phyloP scores from a whole-genome alignment of 1,140 invertebrate species.

The Telenomus remus region DNA sequence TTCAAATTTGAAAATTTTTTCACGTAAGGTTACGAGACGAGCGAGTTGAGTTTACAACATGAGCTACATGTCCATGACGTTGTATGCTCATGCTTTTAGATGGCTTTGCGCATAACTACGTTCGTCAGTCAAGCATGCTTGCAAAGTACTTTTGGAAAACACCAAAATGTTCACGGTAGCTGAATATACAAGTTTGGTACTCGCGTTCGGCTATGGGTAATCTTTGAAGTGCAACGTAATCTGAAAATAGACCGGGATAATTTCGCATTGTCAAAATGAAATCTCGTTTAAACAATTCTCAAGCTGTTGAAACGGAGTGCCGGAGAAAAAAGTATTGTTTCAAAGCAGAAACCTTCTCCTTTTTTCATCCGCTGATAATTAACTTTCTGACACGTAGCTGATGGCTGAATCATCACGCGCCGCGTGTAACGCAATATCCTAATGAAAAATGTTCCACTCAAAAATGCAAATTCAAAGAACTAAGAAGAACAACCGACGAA shows the following conservation, averaged over 20 bases:
- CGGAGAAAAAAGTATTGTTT: constrained; percentile 21
- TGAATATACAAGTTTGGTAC: constrained; percentile 25
- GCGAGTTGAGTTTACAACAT: constrained; percentile 24
- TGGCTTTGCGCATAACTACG: constrained; percentile 48
- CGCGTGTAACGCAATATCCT: constrained; percentile 5
- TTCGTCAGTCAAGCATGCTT: constrained; percentile 26
- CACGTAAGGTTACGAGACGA: no score
- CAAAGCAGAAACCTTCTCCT: constrained; percentile 10
- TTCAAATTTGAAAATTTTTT: no score
- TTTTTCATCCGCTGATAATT: constrained; percentile 13
- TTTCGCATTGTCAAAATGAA: constrained; percentile 30
- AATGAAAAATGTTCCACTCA: constrained; percentile 1
- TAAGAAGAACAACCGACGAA: constrained; percentile 15
- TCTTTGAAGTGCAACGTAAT: constrained; percentile 49
- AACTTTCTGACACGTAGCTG: constrained; percentile 3
- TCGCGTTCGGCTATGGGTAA: constrained; percentile 36
- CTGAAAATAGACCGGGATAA: constrained; percentile 25
- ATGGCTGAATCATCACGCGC: constrained; percentile 6
- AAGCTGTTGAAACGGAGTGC: constrained; percentile 1
- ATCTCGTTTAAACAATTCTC: constrained; percentile 37
- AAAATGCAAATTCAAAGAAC: constrained; percentile 23
- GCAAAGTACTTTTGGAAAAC: constrained; percentile 43
- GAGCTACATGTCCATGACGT: neutral
- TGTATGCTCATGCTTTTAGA: constrained; percentile 33
- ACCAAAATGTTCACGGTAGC: constrained; percentile 23